These are phyloP conservation scores for Abramis brama DNA, from an alignment of 2,113 vertebrate species.

Conservation along the genomic window DNA sequence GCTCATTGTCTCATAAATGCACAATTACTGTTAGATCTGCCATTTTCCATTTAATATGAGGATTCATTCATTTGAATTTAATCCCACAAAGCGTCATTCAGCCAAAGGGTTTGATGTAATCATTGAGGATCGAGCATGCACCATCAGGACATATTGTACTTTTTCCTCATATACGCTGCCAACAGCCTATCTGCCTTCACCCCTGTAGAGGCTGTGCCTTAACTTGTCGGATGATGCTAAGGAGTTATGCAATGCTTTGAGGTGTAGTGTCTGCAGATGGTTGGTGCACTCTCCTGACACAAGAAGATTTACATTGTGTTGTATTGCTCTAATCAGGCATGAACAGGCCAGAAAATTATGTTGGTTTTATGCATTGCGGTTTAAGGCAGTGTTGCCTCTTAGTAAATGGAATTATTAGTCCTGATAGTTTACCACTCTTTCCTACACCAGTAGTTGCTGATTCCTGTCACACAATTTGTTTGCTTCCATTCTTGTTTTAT, in stretches of 20 bases:
- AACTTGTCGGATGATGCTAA: slow-evolving; percentile 23
- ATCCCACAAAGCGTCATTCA: not conserved
- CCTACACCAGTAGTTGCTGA: not conserved
- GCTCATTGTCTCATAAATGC: not conserved
- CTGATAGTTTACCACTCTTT: not conserved
- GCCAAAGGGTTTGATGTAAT: slow-evolving; percentile 21
- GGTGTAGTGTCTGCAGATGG: slow-evolving; percentile 1
- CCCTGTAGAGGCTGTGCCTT: not conserved
- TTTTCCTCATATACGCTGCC: not conserved
- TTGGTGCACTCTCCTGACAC: not conserved
- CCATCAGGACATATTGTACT: slow-evolving; percentile 14
- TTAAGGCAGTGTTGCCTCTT: not conserved
- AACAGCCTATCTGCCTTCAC: slow-evolving; percentile 26
- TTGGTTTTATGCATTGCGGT: not conserved
- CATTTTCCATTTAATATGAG: slow-evolving; percentile 7
- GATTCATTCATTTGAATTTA: slow-evolving; percentile 13
- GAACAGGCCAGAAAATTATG: not conserved
- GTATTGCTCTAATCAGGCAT: slow-evolving; percentile 21
- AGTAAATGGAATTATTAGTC: slow-evolving; percentile 13
- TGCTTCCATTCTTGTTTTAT: not conserved
- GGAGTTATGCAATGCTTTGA: slow-evolving; percentile 37
- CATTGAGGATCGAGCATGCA: not conserved
- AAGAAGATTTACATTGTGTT: slow-evolving; percentile 10
- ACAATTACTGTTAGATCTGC: not conserved
- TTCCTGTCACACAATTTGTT: not conserved